Conservation (phyloP, 2,113 vertebrate species). For the Sinosuthora webbiana region DNA sequence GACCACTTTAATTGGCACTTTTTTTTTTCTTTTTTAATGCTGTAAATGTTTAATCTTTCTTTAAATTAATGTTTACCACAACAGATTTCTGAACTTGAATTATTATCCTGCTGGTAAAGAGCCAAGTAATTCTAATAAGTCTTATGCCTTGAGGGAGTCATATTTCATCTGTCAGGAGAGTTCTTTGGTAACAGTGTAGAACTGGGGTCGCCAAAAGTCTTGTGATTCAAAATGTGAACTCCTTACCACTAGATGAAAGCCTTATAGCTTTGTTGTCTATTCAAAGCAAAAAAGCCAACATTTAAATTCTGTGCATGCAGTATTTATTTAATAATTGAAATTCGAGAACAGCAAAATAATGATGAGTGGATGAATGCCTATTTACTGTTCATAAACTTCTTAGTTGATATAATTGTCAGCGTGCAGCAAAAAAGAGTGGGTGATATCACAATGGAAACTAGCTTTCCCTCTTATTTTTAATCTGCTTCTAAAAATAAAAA, state of each 20-base stretch:
- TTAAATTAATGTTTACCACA: neutral
- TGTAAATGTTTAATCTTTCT: neutral
- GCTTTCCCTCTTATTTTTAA: neutral
- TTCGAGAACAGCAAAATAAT: neutral
- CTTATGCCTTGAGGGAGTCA: neutral
- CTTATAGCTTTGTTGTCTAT: neutral
- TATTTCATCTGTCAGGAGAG: constrained; percentile 9
- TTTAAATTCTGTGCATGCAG: neutral
- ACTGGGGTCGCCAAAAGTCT: neutral
- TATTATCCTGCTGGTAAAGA: neutral
- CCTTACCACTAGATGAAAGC: neutral
- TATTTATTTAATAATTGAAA: neutral
- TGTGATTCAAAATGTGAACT: neutral
- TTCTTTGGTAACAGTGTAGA: neutral
- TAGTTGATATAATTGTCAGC: neutral
- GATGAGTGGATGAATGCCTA: neutral
- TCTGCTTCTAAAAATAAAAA: neutral
- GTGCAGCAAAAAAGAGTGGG: neutral
- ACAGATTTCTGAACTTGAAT: constrained; percentile 6
- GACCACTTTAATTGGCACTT: neutral
- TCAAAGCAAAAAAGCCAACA: neutral
- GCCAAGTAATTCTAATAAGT: constrained; percentile 8
- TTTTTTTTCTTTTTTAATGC: neutral
- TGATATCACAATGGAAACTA: neutral
- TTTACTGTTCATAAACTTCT: neutral